Base-by-base conservation (phyloP, 2,888 invertebrate genomes). In the Plutella xylostella region DNA sequence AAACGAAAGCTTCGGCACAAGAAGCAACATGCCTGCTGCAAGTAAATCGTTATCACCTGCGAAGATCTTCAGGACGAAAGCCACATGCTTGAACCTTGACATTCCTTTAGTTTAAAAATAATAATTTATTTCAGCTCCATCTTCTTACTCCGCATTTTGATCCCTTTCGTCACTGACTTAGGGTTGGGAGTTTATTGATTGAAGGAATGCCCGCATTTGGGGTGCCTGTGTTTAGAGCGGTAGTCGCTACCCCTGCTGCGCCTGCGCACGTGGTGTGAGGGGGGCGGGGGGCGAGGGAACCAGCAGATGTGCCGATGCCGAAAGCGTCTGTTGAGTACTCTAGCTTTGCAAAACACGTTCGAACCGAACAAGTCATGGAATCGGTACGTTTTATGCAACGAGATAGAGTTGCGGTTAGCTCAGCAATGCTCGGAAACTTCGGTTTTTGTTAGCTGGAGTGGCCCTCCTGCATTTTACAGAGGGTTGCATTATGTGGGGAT, bases 31-130 rank as follows among this genome's bases (percentile, higher is more conserved):
- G 40, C 9, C 34, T 5, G 17, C 34, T 39, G 17, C 9, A 11
- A 17, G 39, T 45, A 50, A 62, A 65, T 60, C 58, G 55, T 60
- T 65, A 70, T 75, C 74, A 76, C 68, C 70, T 72, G 71, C 66
- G 42, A 17, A 21, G 62, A 64, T 64, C 69, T 60, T 66, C 58
- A 57, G 60, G 73, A 71, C 68, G 68, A 65, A 64, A 74, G 65
- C 72, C 77, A 73, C 72, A 72, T 76, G 73, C 65, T 70, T 61
- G 65, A 78, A 75, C 82, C 79, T 80, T 77, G 82, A 80, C 79
- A 80, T 83, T 80, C 82, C 74, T 56, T 61, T 63, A 64, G 76
- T 43, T 72, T 79, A 79, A 78, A 80, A 83, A 83, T 80, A 82
- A 77, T 74, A 68, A 68, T 73, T 73, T 76, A 77, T 78, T 82